Evolutionary conservation across 1,140 invertebrate species (phyloP), one percentile per base, ranked within the genome.

Genomic region (Andricus grossulariae): DNA sequence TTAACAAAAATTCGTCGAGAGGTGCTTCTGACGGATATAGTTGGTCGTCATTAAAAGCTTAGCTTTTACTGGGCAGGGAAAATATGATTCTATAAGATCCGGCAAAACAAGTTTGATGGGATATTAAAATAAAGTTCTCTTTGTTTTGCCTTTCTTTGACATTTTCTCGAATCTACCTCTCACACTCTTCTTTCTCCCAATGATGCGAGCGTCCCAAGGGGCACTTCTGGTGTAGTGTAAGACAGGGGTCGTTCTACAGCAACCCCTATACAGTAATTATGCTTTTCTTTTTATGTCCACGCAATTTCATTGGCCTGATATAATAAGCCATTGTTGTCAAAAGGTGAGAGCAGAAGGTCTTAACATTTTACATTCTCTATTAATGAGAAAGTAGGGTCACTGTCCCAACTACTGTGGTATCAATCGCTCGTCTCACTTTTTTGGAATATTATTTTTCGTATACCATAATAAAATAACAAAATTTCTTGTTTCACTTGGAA

Each of bases 201-300:
- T 45, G 39, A 11, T 8, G 10, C 39, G 39, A 45, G 7, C 72
- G 80, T 88, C 88, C 87, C 88, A 75, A 84, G 87, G 86, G 88
- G 84, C 87, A 87, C 87, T 89, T 89, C 85, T 89, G 87, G 86
- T 87, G 79, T 87, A 86, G 83, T 83, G 83, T 88, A 86, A 89
- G 83, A 83, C 83, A 82, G 80, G 87, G 86, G 84, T 88, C 79
- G 78, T 76, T 83, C 82, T 84, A 82, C 86, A 78, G 86, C 87
- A 89, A 89, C 89, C 88, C 89, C 88, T 88, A 83, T 89, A 84
- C 87, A 87, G 87, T 90, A 90, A 90, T 90, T 90, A 90, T 89
- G 88, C 86, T 89, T 89, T 90, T 89, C 86, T 89, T 89, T 90
- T 90, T 89, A 89, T 84, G 88, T 89, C 86, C 85, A 86, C 87